Base-by-base conservation (phyloP, 2,113 vertebrate species). In the Nansenia antarctica region DNA sequence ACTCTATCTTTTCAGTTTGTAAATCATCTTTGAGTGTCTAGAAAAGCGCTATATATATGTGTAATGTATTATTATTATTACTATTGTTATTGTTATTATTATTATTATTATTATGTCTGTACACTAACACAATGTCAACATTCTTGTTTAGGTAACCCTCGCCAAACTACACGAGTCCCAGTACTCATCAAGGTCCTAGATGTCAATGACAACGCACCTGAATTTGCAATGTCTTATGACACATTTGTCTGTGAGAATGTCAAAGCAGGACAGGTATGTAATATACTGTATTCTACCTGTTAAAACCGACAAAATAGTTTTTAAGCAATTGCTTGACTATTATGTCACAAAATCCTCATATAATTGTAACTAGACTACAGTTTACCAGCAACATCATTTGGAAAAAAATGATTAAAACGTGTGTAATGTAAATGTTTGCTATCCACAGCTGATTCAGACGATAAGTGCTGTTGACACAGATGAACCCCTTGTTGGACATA, bases 161-260 rank as follows among this genome's bases (percentile, higher is more conserved):
- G 95, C 72, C 94, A 97, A 82, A 93, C 89, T 0, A 94, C 96
- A 15, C 92, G 95, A 34, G 95, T 98, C 73, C 93, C 95, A 1
- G 95, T 98, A 67, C 98, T 95, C 24, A 96, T 98, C 78, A 94
- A 94, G 76, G 98, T 98, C 79, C 79, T 98, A 79, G 96, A 98
- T 62, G 94, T 98, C 72, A 98, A 99, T 37, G 96, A 98, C 90
- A 98, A 98, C 37, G 95, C 96, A 2, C 96, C 97, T 0, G 95
- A 97, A 77, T 98, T 99, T 73, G 96, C 97, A 18, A 95, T 97
- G 86, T 96, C 95, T 74, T 99, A 98, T 0, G 96, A 98, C 60
- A 97, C 96, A 0, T 98, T 98, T 79, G 96, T 99, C 26, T 99
- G 97, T 85, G 97, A 99, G 92, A 98, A 98, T 65, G 96, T 95